A percentile compares a stretch with the other conserved stretches of the same genome.
Evolutionary conservation across 2,797 vertebrate species (phyloP).

Genomic region (Toxotes lorentzi): DNA sequence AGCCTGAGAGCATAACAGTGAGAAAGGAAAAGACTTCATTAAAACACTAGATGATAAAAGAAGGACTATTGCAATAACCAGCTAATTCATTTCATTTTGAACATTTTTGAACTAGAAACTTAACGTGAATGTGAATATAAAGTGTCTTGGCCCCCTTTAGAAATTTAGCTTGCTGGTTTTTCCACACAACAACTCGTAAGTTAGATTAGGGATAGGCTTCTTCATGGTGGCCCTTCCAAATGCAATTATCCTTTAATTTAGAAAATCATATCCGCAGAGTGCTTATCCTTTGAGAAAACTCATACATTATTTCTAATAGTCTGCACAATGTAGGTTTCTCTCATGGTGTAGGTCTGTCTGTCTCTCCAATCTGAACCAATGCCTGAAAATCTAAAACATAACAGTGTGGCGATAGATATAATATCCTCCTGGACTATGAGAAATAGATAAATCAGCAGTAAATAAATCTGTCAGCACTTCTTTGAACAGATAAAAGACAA

Average conservation of each 20-base stretch:
- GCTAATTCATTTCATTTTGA: not conserved
- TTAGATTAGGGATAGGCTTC: constrained; percentile 12
- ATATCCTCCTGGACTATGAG: constrained; percentile 20
- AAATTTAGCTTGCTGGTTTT: constrained; percentile 3
- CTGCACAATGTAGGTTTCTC: not conserved
- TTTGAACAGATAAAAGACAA: constrained; percentile 38
- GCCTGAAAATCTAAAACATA: constrained; percentile 17
- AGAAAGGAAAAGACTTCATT: constrained; percentile 1
- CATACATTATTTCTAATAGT: not conserved
- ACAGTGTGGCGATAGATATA: constrained; percentile 1
- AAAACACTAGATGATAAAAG: not conserved
- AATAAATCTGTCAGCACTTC: constrained; percentile 43
- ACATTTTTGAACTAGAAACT: constrained; percentile 6
- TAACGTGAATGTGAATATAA: not conserved
- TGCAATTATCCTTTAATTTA: constrained; percentile 6
- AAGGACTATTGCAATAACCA: not conserved
- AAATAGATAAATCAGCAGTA: constrained; percentile 34
- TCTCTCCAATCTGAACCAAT: not conserved
- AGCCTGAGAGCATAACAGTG: not conserved
- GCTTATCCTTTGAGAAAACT: not conserved
- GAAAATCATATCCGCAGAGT: not conserved
- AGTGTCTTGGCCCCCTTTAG: not conserved
- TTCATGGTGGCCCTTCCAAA: constrained; percentile 13
- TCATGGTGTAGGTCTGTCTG: not conserved
- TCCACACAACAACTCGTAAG: constrained; percentile 4